Evolutionary conservation across 2,888 invertebrate species (phyloP).

Genomic region (Catocala sponsa): DNA sequence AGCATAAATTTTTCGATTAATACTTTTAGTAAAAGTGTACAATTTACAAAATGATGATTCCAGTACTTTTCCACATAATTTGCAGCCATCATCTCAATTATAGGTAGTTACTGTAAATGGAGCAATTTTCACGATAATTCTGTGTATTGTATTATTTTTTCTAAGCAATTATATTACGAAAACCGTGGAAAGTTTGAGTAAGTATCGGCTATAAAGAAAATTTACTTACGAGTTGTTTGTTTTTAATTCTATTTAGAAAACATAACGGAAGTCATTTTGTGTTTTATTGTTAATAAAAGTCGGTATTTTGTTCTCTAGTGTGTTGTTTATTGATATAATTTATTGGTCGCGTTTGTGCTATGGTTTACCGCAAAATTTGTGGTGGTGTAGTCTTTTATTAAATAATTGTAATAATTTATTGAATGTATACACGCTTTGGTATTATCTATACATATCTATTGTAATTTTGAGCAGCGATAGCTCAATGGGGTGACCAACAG

Average conservation of each 20-base stretch:
- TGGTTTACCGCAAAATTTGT: no score
- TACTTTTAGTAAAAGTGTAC: not conserved
- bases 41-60: slow-evolving; percentile 26
- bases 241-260: slow-evolving; percentile 42
- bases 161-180: slow-evolving; percentile 34
- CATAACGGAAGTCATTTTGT: slow-evolving; percentile 26
- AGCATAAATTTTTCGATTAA: not conserved
- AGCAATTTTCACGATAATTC: slow-evolving; percentile 30
- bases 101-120: slow-evolving; percentile 36
- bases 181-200: slow-evolving; percentile 44
- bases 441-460: no score
- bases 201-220: slow-evolving; percentile 43
- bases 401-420: no score
- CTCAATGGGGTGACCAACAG: no score
- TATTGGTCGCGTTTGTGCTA: no score
- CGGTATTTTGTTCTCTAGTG: slow-evolving; percentile 9
- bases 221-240: slow-evolving; percentile 46
- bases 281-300: slow-evolving; percentile 34
- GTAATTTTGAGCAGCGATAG: no score
- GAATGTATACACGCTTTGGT: no score
- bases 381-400: no score
- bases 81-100: slow-evolving; percentile 24
- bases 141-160: slow-evolving; percentile 1
- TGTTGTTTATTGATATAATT: slow-evolving; percentile 8
- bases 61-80: slow-evolving; percentile 13